Evolutionary conservation across 2,113 vertebrate species (phyloP), one percentile per base, ranked within the genome.

Genomic region (Corvus hawaiiensis): DNA sequence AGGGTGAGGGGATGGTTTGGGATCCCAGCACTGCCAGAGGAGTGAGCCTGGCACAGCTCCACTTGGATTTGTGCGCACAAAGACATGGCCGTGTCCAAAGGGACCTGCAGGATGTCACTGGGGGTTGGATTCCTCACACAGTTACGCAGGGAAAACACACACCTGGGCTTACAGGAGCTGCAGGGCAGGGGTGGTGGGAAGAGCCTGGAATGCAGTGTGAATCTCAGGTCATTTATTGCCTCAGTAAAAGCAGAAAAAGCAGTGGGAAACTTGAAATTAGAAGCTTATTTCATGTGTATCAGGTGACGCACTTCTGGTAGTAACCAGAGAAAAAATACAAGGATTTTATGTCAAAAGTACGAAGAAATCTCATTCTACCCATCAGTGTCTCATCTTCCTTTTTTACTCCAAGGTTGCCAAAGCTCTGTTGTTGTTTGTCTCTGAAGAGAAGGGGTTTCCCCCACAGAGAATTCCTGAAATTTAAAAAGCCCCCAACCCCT

Each of bases 81-180:
- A 48, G 15, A 30, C 0, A 3, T 3, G 13, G 5, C 24, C 2
- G 0, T 41, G 49, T 39, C 69, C 63, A 49, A 0, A 18, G 4
- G 71, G 78, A 77, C 78, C 55, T 26, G 30, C 18, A 26, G 59
- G 37, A 7, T 33, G 51, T 56, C 68, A 4, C 76, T n/a, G 33
- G 11, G 19, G 16, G 28, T 4, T 43, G 62, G 27, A 3, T 32
- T 58, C 30, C 54, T 35, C 20, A 6, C n/a, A 19, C 55, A 14
- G n/a, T 27, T 28, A 13, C 28, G 17, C 74, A 19, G 33, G 56
- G 55, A n/a, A 22, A 41, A 19, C 17, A 33, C 17, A 33, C n/a
- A 16, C 49, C 43, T 37, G 39, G 39, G 37, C 33, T 66, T 26
- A 2, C 11, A 27, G 69, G 61, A 74, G 61, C 62, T 35, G 16